Conservation (phyloP, 2,113 vertebrate genomes). For the Thunnus maccoyii region DNA sequence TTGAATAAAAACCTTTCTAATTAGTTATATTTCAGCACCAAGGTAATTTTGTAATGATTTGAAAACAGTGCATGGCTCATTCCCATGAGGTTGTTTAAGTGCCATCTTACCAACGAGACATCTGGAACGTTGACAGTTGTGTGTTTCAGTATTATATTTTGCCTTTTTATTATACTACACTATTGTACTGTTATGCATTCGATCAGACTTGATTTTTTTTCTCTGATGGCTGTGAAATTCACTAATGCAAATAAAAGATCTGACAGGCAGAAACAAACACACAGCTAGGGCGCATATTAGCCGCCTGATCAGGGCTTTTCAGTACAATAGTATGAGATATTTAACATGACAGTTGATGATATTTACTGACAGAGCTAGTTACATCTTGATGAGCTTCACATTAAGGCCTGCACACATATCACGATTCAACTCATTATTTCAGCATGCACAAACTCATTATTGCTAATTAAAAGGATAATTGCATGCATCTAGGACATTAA, state of each 20-base stretch:
- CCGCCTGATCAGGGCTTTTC: constrained; percentile 33
- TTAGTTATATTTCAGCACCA: constrained; percentile 16
- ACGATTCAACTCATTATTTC: constrained; percentile 83
- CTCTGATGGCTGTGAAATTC: constrained; percentile 21
- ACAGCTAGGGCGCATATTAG: constrained; percentile 34
- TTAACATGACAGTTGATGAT: constrained; percentile 76
- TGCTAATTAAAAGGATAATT: constrained; percentile 88
- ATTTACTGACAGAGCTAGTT: constrained; percentile 81
- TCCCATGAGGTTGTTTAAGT: not conserved
- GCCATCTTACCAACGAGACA: not conserved
- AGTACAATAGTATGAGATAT: constrained; percentile 61
- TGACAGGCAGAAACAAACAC: constrained; percentile 30
- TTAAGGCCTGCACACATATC: constrained; percentile 80
- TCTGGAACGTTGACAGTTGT: not conserved
- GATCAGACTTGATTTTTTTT: constrained; percentile 2
- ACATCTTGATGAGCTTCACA: constrained; percentile 84
- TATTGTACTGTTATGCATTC: constrained; percentile 6
- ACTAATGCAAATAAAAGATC: constrained; percentile 10
- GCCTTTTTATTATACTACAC: not conserved
- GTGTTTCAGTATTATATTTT: constrained; percentile 11
- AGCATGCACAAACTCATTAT: constrained; percentile 85
- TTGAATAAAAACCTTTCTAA: constrained; percentile 31
- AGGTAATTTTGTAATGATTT: constrained; percentile 29
- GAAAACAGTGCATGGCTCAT: constrained; percentile 8
- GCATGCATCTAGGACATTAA: constrained; percentile 84